Evolutionary conservation across 2,888 invertebrate species (phyloP), one percentile per base, ranked within the genome.

Genomic region (Apodemia duryi): DNA sequence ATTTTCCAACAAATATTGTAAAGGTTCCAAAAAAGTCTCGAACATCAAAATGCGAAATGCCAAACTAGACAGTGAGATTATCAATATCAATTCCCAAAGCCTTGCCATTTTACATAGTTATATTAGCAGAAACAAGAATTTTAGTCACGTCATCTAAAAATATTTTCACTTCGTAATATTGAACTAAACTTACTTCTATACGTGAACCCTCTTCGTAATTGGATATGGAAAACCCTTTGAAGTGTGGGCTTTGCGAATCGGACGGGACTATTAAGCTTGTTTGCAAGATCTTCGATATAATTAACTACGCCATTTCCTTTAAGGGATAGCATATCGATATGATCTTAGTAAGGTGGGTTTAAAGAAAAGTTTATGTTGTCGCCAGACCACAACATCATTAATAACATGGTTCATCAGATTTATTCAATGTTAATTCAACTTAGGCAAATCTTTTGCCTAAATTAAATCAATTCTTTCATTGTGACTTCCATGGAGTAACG

Each of bases 231-330:
- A 11, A 29, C 11, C 54, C 54, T 54, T 54, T 54, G 54, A 54
- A 54, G 54, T 29, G 4, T 54, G 21, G 54, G 21, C 54, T 54
- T 54, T 54, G 54, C 11, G 29, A 29, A 54, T 54, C 10, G 54
- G 29, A 28, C 29, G 54, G 29, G 9, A 54, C 54, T 54, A 54
- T 54, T 54, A 54, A 54, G 54, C 29, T 54, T 54, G 54, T 54
- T 54, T 54, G 54, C 28, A 29, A 29, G 29, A 29, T 54, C 54
- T 54, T 11, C 54, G 11, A 54, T 54, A 54, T 54, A 54, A 54
- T 54, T 54, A 54, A 54, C 54, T 54, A 10, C 28, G 29, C 29
- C 29, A 29, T 11, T 54, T 54, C 54, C 54, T 54, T 54, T 54
- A 54, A 54, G 4, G 1, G 3, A 54, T 29, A 54, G 54, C 21